These are phyloP conservation scores for Sminthurides aquaticus DNA, from an alignment of 2,888 invertebrate genomes.

Conservation along the genomic window DNA sequence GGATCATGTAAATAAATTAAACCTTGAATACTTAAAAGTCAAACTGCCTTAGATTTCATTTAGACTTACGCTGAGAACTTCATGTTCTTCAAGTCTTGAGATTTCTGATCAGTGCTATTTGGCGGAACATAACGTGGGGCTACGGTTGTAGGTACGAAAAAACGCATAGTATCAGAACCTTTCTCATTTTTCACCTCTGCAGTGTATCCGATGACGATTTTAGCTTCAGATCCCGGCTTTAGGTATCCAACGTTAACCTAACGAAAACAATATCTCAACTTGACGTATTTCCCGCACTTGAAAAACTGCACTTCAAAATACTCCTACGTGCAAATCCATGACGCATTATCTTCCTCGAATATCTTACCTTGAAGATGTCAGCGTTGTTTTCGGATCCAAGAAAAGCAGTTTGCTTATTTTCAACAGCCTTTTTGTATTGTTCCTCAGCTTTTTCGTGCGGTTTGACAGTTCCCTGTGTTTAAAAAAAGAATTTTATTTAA, in stretches of 20 bases:
- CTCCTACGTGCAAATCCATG: too few relatives aligned
- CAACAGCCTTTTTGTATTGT: constrained; percentile 37
- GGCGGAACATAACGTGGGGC: constrained; percentile 27
- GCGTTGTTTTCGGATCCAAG: constrained; percentile 37
- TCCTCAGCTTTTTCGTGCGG: constrained; percentile 35
- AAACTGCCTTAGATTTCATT: background rate
- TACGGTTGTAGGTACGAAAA: constrained; percentile 28
- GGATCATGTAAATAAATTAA: background rate
- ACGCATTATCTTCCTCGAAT: too few relatives aligned
- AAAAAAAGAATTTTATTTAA: background rate
- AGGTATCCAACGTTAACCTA: constrained; percentile 14
- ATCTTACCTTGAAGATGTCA: constrained; percentile 39
- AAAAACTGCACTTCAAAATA: background rate
- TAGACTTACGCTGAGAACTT: constrained; percentile 13
- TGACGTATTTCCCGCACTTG: background rate
- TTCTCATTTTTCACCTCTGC: too few relatives aligned
- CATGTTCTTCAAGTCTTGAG: constrained; percentile 18
- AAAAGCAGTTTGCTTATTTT: constrained; percentile 18
- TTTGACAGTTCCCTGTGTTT: constrained; percentile 35
- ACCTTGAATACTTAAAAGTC: background rate
- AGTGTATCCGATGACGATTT: constrained; percentile 13
- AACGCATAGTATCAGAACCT: constrained; percentile 14
- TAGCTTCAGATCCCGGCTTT: constrained; percentile 6
- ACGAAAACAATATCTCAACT: background rate
- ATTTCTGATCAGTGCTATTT: constrained; percentile 5